Evolutionary conservation across 2,888 invertebrate genomes (phyloP).

Genomic region (Drosophila fungiperda): DNA sequence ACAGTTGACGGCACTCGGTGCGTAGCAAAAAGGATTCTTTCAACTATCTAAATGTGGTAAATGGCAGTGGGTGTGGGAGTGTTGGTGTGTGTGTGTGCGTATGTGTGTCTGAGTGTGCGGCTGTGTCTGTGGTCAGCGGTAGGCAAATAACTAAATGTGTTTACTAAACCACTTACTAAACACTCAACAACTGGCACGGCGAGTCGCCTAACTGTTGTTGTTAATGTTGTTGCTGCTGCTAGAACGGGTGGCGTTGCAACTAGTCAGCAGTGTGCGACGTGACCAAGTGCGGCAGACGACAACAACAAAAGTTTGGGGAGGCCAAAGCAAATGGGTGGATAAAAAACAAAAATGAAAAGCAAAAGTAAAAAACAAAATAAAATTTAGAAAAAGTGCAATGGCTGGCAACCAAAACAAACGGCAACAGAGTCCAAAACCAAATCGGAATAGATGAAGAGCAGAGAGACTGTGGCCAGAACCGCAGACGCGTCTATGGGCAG

Average conservation of each 20-base stretch:
- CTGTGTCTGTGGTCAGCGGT: slow-evolving; percentile 57
- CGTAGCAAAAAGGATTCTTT: slow-evolving; percentile 44
- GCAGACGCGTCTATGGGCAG: slow-evolving; percentile 67
- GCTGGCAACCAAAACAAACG: slow-evolving; percentile 28
- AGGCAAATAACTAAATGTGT: slow-evolving; percentile 79
- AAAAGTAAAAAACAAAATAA: slow-evolving; percentile 14
- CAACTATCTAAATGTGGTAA: slow-evolving; percentile 35
- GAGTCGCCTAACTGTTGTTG: slow-evolving; percentile 16
- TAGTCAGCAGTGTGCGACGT: slow-evolving; percentile 60
- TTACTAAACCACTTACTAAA: slow-evolving; percentile 81
- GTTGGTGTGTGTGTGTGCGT: slow-evolving; percentile 18
- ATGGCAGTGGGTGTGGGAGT: slow-evolving; percentile 21
- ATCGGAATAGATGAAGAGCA: slow-evolving; percentile 43
- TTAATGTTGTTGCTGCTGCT: slow-evolving; percentile 14
- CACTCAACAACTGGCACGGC: slow-evolving; percentile 71
- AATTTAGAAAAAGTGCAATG: slow-evolving; percentile 55
- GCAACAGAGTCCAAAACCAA: slow-evolving; percentile 36
- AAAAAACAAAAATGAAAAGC: slow-evolving; percentile 4
- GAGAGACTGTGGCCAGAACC: slow-evolving; percentile 42
- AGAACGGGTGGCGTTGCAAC: slow-evolving; percentile 31
- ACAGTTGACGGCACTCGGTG: slow-evolving; percentile 30
- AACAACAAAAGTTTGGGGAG: slow-evolving; percentile 24
- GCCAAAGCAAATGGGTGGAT: slow-evolving; percentile 40
- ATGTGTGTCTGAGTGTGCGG: slow-evolving; percentile 21
- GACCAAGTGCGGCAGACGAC: slow-evolving; percentile 68